Evolutionary conservation across 2,888 invertebrate species (phyloP).

Genomic region (Iselma pallidipennis): DNA sequence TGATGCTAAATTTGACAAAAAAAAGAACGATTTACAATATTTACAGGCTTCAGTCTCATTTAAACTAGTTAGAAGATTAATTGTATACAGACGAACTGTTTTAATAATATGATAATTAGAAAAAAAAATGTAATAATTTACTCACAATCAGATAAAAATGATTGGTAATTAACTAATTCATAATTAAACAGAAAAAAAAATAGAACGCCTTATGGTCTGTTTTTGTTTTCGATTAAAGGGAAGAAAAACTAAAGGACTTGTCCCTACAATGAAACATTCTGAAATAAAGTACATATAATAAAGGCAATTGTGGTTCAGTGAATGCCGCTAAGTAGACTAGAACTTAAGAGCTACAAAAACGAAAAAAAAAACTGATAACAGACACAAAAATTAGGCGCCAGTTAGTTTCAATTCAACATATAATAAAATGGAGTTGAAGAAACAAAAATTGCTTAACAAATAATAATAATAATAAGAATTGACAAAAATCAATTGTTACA

Average conservation of each 20-base stretch:
- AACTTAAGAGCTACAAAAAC: too few relatives aligned
- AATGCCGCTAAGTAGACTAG: slow-evolving; percentile 3
- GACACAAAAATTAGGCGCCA: not conserved
- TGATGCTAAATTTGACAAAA: not conserved
- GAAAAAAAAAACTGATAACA: not conserved
- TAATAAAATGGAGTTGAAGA: too few relatives aligned
- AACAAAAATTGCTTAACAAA: too few relatives aligned
- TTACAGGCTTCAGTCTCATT: not conserved
- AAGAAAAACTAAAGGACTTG: too few relatives aligned
- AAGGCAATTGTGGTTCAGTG: not conserved
- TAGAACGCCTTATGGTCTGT: not conserved
- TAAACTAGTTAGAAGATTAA: not conserved
- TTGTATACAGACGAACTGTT: not conserved
- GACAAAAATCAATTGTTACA: not conserved
- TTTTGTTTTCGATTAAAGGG: not conserved
- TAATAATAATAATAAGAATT: not conserved
- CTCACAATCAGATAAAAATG: too few relatives aligned
- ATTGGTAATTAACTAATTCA: not conserved
- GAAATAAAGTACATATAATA: not conserved
- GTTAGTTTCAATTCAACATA: too few relatives aligned
- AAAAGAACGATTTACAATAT: not conserved
- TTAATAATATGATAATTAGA: too few relatives aligned
- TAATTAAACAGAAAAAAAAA: not conserved
- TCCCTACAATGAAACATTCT: too few relatives aligned
- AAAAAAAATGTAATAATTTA: too few relatives aligned